Base-by-base conservation (phyloP, 2,888 invertebrate species). In the Hoplodrina ambigua region DNA sequence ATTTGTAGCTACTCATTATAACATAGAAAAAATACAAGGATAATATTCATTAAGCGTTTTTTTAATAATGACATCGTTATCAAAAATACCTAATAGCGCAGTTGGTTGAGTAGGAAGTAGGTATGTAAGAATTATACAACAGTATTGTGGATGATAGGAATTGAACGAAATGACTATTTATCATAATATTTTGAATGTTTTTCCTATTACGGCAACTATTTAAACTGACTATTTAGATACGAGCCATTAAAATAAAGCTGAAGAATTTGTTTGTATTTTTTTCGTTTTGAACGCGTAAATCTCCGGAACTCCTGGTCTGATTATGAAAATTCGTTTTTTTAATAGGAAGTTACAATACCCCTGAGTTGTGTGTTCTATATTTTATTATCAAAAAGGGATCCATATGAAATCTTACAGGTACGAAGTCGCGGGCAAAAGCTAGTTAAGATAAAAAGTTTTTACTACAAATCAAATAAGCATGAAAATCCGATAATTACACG, bases 401-500 rank as follows among this genome's bases (percentile, higher is more conserved):
- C 37, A 37, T 37, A 37, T 8, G 8, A 37, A 7, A 37, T 8
- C 37, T 1, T 7, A 33, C 33, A 37, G 1, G 37, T 1, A 37
- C 37, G 8, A 37, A 37, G 37, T 37, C 37, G 37, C 8, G 37
- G 8, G 8, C 37, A 37, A 8, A 37, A 37, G 37, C 0, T 37
- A 37, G 37, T 53, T 41, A 19, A 17, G 1, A 30, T n/a, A 11
- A 30, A n/a, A 41, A 10, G 52, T 60, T 72, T 68, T 67, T 63
- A 44, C 55, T 60, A 37, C 53, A 53, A 68, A 72, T 63, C 25
- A 55, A 72, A 63, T 33, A 25, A 52, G 49, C 56, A 61, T 73
- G 68, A 78, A 78, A 68, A 68, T 67, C 79, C 56, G 54, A 73
- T 77, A 61, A 64, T 69, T 69, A 54, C 61, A 69, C 50, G 54